Percentiles rank a stretch among this genome's conserved stretches.
These are phyloP conservation scores for Gopherus flavomarginatus DNA, from an alignment of 2,113 vertebrate genomes.

Conservation along the genomic window DNA sequence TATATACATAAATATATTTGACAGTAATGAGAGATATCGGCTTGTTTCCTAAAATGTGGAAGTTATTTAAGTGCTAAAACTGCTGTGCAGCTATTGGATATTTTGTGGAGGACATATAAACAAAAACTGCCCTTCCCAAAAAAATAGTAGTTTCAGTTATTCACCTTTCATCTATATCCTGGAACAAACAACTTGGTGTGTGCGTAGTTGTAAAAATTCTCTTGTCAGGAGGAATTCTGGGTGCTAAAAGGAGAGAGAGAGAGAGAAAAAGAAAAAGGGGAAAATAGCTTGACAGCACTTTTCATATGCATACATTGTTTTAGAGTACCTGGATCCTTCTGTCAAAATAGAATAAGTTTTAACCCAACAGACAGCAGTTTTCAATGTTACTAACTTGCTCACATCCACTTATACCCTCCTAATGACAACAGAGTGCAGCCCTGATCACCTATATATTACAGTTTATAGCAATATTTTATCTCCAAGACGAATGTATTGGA, in stretches of 20 bases:
- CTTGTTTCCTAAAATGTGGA: background rate
- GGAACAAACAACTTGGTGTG: slow-evolving; percentile 92
- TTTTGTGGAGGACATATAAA: background rate
- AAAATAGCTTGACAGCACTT: background rate
- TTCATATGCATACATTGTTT: background rate
- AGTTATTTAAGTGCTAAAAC: background rate
- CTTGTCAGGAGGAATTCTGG: slow-evolving; percentile 95
- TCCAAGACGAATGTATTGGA: background rate
- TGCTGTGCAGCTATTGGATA: background rate
- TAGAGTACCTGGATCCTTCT: background rate
- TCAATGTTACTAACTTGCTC: background rate
- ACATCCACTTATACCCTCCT: background rate
- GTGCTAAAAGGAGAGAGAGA: slow-evolving; percentile 77
- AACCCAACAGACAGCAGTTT: background rate
- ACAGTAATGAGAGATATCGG: background rate
- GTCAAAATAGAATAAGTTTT: background rate
- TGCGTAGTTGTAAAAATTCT: slow-evolving; percentile 96
- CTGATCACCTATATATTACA: background rate
- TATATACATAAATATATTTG: background rate
- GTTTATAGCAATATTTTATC: background rate
- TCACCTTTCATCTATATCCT: slow-evolving; percentile 95
- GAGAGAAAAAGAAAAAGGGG: background rate
- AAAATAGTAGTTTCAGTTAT: accelerated
- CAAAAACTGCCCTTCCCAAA: background rate
- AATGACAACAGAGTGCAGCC: background rate